Conservation (phyloP, 2,797 vertebrate genomes). For the Catamblyrhynchus diadema region DNA sequence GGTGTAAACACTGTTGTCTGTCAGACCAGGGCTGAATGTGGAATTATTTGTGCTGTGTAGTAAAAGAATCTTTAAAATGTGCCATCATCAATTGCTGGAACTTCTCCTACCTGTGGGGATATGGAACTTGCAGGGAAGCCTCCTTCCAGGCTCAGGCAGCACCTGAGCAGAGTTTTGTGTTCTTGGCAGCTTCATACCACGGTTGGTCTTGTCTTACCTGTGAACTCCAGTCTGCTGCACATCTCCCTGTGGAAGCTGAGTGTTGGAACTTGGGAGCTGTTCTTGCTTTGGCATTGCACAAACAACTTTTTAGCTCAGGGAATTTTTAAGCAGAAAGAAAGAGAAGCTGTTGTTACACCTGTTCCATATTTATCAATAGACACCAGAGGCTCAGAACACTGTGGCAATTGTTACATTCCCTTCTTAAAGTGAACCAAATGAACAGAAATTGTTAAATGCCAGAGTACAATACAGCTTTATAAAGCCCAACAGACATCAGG, state of each 20-base stretch:
- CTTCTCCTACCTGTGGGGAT: neutral
- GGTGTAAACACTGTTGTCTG: neutral
- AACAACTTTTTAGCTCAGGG: neutral
- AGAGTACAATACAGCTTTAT: neutral
- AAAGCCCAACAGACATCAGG: conserved; percentile 22
- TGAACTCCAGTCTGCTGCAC: neutral
- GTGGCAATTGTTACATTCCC: neutral
- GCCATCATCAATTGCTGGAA: neutral
- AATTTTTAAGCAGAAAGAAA: neutral
- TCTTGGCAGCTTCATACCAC: neutral
- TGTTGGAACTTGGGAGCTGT: neutral
- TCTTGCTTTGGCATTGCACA: neutral
- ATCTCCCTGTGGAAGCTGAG: neutral
- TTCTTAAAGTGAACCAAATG: conserved; percentile 28
- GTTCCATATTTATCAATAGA: conserved; percentile 37
- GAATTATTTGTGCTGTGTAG: neutral
- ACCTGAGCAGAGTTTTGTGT: neutral
- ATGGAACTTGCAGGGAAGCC: neutral
- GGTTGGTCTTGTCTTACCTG: neutral
- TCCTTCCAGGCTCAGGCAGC: neutral
- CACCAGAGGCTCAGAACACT: neutral
- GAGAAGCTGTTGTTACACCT: neutral
- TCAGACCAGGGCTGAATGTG: neutral
- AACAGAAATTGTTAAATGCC: conserved; percentile 28
- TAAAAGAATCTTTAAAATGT: neutral